These are phyloP conservation scores for Rhagonycha fulva DNA, from an alignment of 2,888 invertebrate genomes.

Conservation along the genomic window DNA sequence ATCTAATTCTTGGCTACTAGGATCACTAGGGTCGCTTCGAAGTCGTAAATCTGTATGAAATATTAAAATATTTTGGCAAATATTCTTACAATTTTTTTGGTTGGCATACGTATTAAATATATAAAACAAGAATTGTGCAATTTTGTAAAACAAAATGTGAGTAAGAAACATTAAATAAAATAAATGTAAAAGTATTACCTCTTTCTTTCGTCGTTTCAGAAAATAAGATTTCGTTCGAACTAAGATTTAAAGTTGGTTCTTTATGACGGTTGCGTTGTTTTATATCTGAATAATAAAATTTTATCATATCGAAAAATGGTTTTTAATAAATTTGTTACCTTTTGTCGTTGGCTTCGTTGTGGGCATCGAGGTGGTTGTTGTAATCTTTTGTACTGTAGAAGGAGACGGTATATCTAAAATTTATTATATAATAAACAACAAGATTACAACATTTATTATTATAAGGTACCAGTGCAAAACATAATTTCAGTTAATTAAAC, in stretches of 20 bases:
- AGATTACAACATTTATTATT: background rate
- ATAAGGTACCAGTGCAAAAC: background rate
- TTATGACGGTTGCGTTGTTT: constrained; percentile 44
- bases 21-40: constrained; percentile 45
- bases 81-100: constrained; percentile 18
- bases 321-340: constrained; percentile 34
- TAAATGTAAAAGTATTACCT: constrained; percentile 37
- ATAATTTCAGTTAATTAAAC: background rate
- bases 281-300: constrained; percentile 34
- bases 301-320: background rate
- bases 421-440: background rate
- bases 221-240: constrained; percentile 48
- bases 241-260: constrained; percentile 41
- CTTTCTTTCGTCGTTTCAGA: constrained; percentile 46
- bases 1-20: constrained; percentile 43
- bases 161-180: constrained; percentile 12
- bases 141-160: constrained; percentile 9
- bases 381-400: constrained; percentile 42
- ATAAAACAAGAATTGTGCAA: constrained; percentile 19
- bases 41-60: constrained; percentile 46
- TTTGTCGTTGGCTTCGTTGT: constrained; percentile 37
- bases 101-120: constrained; percentile 23
- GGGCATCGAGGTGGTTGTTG: constrained; percentile 39
- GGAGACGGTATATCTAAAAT: constrained; percentile 47
- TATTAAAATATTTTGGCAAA: constrained; percentile 33